These are phyloP conservation scores for Lapara coniferarum DNA, from an alignment of 2,888 invertebrate species.

Conservation along the genomic window DNA sequence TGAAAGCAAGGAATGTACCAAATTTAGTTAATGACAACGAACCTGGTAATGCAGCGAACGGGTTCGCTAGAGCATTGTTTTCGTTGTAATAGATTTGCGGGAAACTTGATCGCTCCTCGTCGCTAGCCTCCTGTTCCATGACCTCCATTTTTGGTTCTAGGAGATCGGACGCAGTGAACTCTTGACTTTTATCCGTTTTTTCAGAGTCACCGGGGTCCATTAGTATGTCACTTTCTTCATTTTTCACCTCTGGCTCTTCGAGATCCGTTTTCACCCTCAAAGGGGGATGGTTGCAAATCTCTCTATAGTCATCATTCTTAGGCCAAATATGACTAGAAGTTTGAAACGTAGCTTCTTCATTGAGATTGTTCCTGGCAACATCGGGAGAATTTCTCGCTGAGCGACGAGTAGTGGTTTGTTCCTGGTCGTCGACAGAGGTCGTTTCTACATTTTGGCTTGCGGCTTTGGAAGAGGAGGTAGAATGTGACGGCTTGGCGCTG, in stretches of 20 bases:
- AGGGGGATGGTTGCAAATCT: constrained; percentile 76
- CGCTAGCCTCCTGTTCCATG: constrained; percentile 87
- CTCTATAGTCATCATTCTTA: constrained; percentile 82
- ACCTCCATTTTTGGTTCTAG: constrained; percentile 88
- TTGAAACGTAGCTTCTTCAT: constrained; percentile 81
- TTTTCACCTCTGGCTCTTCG: constrained; percentile 79
- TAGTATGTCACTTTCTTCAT: constrained; percentile 76
- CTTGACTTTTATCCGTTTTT: constrained; percentile 71
- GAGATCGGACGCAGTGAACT: constrained; percentile 76
- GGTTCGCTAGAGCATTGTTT: constrained; percentile 75
- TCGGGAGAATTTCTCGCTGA: constrained; percentile 81
- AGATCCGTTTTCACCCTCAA: constrained; percentile 83
- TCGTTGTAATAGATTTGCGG: constrained; percentile 74
- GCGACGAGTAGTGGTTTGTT: constrained; percentile 74
- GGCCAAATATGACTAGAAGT: constrained; percentile 84
- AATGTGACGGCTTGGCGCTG: constrained; percentile 81
- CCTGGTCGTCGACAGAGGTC: constrained; percentile 74
- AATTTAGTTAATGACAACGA: constrained; percentile 29
- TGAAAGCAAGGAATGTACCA: neutral
- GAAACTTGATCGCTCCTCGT: constrained; percentile 84
- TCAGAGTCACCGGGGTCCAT: constrained; percentile 77
- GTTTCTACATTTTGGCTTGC: constrained; percentile 82
- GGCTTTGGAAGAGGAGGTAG: constrained; percentile 83
- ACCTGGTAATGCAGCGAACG: constrained; percentile 80
- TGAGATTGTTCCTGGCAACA: constrained; percentile 83